These are phyloP conservation scores for Cephonodes hylas DNA, from an alignment of 2,888 invertebrate species.

Conservation along the genomic window DNA sequence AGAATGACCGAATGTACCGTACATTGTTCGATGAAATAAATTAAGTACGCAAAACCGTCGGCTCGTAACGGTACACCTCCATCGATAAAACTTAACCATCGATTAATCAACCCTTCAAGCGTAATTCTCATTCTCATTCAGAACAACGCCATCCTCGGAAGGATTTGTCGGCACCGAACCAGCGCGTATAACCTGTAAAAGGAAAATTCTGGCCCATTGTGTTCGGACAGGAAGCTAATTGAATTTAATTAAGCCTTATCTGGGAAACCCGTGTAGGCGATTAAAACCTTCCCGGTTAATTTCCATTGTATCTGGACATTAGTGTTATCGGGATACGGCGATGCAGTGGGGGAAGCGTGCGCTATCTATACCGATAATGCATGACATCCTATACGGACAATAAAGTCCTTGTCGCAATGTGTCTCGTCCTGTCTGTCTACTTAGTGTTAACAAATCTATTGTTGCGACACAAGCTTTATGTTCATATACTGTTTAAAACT, in stretches of 20 bases:
- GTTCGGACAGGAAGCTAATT: conserved; percentile 30
- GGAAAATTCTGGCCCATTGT: conserved; percentile 40
- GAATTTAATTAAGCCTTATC: conserved; percentile 30
- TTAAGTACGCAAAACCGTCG: not conserved
- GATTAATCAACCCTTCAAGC: not conserved
- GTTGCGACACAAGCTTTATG: not conserved
- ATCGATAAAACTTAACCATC: not conserved
- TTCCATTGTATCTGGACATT: conserved; percentile 22
- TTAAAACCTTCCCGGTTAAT: conserved; percentile 28
- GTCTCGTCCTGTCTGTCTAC: conserved; percentile 30
- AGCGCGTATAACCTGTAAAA: conserved; percentile 28
- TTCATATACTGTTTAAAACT: not conserved
- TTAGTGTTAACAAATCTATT: conserved; percentile 3
- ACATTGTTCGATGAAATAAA: not conserved
- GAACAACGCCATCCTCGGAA: not conserved
- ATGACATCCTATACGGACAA: conserved; percentile 46
- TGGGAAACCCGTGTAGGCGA: conserved; percentile 20
- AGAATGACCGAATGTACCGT: not conserved
- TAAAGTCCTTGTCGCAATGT: conserved; percentile 44
- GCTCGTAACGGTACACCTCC: not conserved
- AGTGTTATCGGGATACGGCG: conserved; percentile 40
- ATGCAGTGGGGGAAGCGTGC: conserved; percentile 28
- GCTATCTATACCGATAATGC: conserved; percentile 51
- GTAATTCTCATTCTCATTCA: not conserved
- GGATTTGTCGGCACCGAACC: not conserved